Conservation (phyloP, 2,888 invertebrate species). For the Aleiodes alternator region DNA sequence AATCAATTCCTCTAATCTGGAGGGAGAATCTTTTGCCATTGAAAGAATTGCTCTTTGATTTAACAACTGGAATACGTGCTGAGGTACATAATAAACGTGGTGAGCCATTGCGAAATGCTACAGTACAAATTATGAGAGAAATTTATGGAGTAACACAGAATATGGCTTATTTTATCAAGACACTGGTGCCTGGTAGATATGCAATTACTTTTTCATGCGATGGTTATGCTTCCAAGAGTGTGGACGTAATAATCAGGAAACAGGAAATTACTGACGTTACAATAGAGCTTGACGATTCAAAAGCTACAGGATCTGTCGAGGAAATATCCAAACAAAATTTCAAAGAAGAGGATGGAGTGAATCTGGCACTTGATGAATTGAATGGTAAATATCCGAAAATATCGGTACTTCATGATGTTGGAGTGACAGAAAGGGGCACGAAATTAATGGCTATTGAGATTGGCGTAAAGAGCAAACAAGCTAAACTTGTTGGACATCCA, state of each 20-base stretch:
- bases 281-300: constrained; percentile 61
- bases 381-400: constrained; percentile 66
- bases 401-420: constrained; percentile 65
- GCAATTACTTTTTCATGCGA: constrained; percentile 80
- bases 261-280: constrained; percentile 72
- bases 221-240: constrained; percentile 78
- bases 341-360: constrained; percentile 51
- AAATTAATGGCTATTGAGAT: constrained; percentile 68
- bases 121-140: constrained; percentile 81
- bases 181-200: constrained; percentile 84
- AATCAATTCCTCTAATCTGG: constrained; percentile 71
- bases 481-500: constrained; percentile 57
- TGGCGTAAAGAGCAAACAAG: constrained; percentile 56
- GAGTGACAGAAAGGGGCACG: constrained; percentile 58
- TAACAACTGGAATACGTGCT: constrained; percentile 67
- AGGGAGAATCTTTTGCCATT: constrained; percentile 69
- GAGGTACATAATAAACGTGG: constrained; percentile 81
- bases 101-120: constrained; percentile 83
- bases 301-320: constrained; percentile 39
- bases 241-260: constrained; percentile 75
- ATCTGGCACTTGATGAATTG: constrained; percentile 62
- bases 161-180: constrained; percentile 83
- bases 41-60: constrained; percentile 64
- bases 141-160: constrained; percentile 81
- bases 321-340: constrained; percentile 40